Evolutionary conservation across 2,888 invertebrate species (phyloP), one percentile per base, ranked within the genome.

Genomic region (Pyrochroa serraticornis): DNA sequence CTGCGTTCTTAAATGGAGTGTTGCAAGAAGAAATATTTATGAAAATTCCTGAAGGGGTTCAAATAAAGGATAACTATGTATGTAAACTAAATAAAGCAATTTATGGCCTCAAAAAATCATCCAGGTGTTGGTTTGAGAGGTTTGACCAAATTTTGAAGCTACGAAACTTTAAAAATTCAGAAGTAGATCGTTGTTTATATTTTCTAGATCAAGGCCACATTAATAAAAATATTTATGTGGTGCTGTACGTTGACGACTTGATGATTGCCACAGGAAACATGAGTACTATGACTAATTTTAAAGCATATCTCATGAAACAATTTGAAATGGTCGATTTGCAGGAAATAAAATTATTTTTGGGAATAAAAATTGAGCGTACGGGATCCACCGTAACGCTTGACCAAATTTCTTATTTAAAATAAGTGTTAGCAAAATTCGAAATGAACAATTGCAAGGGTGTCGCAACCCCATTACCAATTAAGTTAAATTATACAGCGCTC

Each of bases 301-400:
- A 47, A 63, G 1, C 9, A 50, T 6, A 43, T 65, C 10, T 63
- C 58, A 47, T 22, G 9, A 37, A 7, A 61, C 6, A 60, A 44
- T 71, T 69, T 48, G 22, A 43, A n/a, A 67, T 71, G 60, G 65
- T 59, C 42, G 66, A 67, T 44, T 30, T 68, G 10, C 63, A 66
- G 2, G 56, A 63, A 34, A 50, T 55, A 6, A 42, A 41, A 69
- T 39, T 33, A n/a, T 41, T 41, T 22, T 13, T 50, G 7, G 41
- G 50, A 3, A 50, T 50, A 2, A 9, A 10, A 62, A 49, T 58
- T 65, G 69, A 46, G 14, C 5, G 48, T 8, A 12, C 22, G 7
- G 14, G 37, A 30, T 8, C 0, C 5, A 10, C 12, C 12, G 14
- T 48, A 3, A 7, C 48, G 0, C 13, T 48, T 14, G 39, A 48